Conservation (phyloP, 2,888 invertebrate genomes). For the Trisateles emortualis region DNA sequence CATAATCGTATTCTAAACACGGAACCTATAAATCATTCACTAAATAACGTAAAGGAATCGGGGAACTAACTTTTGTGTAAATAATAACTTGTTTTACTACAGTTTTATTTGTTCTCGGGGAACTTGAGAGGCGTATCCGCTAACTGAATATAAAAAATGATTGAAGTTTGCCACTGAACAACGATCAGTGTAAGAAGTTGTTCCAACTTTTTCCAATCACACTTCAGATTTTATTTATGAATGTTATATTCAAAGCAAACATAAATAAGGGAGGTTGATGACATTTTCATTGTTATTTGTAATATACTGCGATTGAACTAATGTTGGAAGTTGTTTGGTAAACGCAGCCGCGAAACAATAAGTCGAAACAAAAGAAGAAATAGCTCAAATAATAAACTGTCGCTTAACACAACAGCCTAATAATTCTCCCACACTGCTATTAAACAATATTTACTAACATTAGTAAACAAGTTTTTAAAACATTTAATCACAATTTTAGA, state of each 20-base stretch:
- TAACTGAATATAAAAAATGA: conserved; percentile 49
- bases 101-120: conserved; percentile 50
- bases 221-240: conserved; percentile 32
- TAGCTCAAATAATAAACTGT: no score
- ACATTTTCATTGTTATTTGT: conserved; percentile 1
- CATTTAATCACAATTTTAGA: no score
- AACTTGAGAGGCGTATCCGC: conserved; percentile 23
- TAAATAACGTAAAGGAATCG: conserved; percentile 10
- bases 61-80: conserved; percentile 37
- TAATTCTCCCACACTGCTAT: no score
- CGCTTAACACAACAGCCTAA: no score
- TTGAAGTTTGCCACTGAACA: conserved; percentile 31
- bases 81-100: conserved; percentile 38
- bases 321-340: background rate
- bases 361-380: background rate
- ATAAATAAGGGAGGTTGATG: conserved; percentile 35
- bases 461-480: no score
- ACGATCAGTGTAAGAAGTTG: conserved; percentile 33
- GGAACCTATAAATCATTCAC: background rate
- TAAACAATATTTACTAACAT: no score
- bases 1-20: conserved; percentile 27
- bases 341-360: background rate
- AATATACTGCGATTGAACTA: background rate
- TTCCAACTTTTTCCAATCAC: conserved; percentile 36
- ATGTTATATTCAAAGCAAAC: conserved; percentile 32